phyloP scores from a whole-genome alignment of 2,888 invertebrate species.

The Amaurobius ferox region DNA sequence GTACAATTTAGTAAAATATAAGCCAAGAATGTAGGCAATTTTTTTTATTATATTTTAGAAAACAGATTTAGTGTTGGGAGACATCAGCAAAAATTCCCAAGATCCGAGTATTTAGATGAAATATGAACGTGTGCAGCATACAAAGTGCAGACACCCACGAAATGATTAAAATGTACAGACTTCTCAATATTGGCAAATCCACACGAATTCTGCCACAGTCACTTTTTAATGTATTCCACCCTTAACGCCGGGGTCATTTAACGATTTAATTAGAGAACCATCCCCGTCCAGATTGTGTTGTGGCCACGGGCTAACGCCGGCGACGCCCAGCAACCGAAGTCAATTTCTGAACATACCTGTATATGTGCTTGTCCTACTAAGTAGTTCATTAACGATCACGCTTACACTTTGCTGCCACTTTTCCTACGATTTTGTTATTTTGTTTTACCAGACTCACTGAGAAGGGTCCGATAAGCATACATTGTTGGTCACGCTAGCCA shows the following conservation, averaged over 20 bases:
- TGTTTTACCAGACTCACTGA: conserved; percentile 20
- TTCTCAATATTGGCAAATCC: too few relatives aligned
- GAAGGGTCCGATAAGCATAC: conserved; percentile 39
- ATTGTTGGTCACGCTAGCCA: conserved; percentile 64
- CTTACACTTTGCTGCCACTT: conserved; percentile 44
- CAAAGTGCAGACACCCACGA: too few relatives aligned
- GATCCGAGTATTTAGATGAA: too few relatives aligned
- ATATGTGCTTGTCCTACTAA: conserved; percentile 69
- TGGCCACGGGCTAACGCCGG: conserved; percentile 53
- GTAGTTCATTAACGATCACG: conserved; percentile 69
- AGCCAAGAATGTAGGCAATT: too few relatives aligned
- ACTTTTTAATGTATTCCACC: conserved; percentile 2
- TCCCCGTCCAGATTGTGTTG: conserved; percentile 52
- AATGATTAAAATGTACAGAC: too few relatives aligned
- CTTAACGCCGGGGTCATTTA: conserved; percentile 13
- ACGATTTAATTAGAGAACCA: conserved; percentile 59
- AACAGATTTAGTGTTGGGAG: too few relatives aligned
- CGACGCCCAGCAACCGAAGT: conserved; percentile 67
- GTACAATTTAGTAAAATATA: too few relatives aligned
- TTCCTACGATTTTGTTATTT: conserved; percentile 23
- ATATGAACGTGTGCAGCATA: too few relatives aligned
- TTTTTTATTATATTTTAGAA: too few relatives aligned
- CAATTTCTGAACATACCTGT: conserved; percentile 66
- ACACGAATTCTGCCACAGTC: not conserved
- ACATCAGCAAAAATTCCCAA: too few relatives aligned